phyloP scores from a whole-genome alignment of 2,888 invertebrate species.

The Lycia hirtaria region DNA sequence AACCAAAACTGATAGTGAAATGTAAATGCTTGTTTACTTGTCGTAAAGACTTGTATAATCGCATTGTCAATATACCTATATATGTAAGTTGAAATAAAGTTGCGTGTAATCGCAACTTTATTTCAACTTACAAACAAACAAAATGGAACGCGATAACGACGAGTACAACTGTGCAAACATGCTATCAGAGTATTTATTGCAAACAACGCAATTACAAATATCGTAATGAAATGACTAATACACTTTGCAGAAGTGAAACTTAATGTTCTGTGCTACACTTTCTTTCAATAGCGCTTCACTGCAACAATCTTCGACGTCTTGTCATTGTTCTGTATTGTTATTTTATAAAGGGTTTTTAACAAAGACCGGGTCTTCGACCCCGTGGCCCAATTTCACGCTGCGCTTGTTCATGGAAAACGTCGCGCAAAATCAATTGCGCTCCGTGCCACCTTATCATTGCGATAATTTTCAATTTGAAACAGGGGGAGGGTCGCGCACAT shows the following conservation, averaged over 20 bases:
- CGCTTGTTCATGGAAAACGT: slow-evolving; percentile 34
- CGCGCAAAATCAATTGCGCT: slow-evolving; percentile 52
- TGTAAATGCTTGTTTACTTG: slow-evolving; percentile 29
- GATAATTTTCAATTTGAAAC: slow-evolving; percentile 49
- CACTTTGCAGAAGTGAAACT: slow-evolving; percentile 20
- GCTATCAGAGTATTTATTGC: no score
- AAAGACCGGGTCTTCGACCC: slow-evolving; percentile 71
- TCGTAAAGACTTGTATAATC: slow-evolving; percentile 25
- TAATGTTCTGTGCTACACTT: slow-evolving; percentile 5
- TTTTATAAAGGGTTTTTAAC: slow-evolving; percentile 47
- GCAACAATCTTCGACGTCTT: slow-evolving; percentile 45
- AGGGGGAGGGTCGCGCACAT: slow-evolving; percentile 64
- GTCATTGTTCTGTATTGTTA: slow-evolving; percentile 45
- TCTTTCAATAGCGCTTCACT: slow-evolving; percentile 26
- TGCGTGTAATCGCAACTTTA: no score
- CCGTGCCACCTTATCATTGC: slow-evolving; percentile 46
- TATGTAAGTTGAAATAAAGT: slow-evolving; percentile 19
- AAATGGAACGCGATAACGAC: slow-evolving; percentile 31
- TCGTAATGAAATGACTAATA: slow-evolving; percentile 17
- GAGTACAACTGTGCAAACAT: slow-evolving; percentile 51
- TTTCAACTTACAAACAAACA: no score
- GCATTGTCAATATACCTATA: slow-evolving; percentile 6
- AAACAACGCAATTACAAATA: slow-evolving; percentile 3
- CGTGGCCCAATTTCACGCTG: slow-evolving; percentile 60
- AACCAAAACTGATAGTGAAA: slow-evolving; percentile 48